phyloP scores from a whole-genome alignment of 2,113 vertebrate genomes.

The Syngnathus scovelli region DNA sequence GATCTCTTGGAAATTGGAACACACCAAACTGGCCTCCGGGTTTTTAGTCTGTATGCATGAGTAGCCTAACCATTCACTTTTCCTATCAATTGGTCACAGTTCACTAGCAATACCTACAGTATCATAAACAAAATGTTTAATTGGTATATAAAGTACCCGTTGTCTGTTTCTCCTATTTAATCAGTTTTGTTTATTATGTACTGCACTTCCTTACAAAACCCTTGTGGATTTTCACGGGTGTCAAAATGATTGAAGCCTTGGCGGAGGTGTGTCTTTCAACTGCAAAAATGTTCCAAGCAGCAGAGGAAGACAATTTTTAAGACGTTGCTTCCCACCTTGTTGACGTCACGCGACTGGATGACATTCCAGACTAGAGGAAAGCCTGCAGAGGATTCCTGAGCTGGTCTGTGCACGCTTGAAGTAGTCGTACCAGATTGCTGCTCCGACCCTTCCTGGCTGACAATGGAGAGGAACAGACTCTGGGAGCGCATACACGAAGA shows the following conservation, averaged over 20 bases:
- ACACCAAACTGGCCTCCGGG: too few species aligned
- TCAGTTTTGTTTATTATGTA: too few species aligned
- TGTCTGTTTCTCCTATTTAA: background rate
- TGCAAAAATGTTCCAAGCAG: background rate
- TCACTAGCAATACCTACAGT: background rate
- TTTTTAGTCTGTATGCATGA: too few species aligned
- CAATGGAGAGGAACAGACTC: constrained; percentile 40
- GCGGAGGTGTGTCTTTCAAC: background rate
- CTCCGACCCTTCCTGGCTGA: background rate
- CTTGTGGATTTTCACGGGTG: background rate
- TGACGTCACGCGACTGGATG: constrained; percentile 55
- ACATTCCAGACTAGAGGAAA: constrained; percentile 55
- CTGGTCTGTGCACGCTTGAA: constrained; percentile 71
- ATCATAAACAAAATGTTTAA: background rate
- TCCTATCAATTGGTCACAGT: too few species aligned
- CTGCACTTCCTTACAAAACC: too few species aligned
- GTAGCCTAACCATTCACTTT: too few species aligned
- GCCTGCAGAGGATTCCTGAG: constrained; percentile 62
- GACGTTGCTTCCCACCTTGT: constrained; percentile 6
- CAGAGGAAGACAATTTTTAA: background rate
- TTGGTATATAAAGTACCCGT: background rate
- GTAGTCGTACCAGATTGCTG: constrained; percentile 70
- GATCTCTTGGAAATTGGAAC: too few species aligned
- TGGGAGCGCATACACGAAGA: background rate
- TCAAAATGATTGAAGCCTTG: background rate